Base-by-base conservation (phyloP, 2,113 vertebrate genomes). In the Cynocephalus volans region DNA sequence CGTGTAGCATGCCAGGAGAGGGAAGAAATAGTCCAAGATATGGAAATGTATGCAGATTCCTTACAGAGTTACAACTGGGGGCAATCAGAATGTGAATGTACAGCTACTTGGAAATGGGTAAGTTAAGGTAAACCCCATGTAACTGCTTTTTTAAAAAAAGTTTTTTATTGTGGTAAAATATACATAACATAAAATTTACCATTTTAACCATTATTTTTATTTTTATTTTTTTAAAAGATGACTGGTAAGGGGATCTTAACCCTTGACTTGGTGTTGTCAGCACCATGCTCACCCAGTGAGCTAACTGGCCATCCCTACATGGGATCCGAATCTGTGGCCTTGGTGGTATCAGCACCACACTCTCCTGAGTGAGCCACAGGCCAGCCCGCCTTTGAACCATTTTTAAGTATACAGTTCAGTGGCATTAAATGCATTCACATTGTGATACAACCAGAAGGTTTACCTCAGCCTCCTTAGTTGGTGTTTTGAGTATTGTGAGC, bases 91-190 rank as follows among this genome's bases (percentile, higher is more conserved):
- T 90, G 36, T 90, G 72, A 73, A 82, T 60, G 11, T 90, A 52
- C 2, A 93, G 31, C 23, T 18, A 75, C 7, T 79, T 90, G 41
- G 73, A 92, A 90, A 48, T 83, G 58, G 64, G 65, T 41, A 87
- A 48, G 82, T 79, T 92, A 90, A 93, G 97, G 50, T 28, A 90
- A 90, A 93, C 11, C 11, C 48, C 50, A 3, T 93, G 76, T 64
- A 50, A 69, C 15, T 80, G 11, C 62, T 91, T 83, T 88, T n/a
- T 45, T 67, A 33, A 33, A n/a, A 96, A 84, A 65, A 5, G 6
- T 83, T 84, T 50, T 76, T 64, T 92, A 54, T 83, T 84, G 23
- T 95, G 67, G 18, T 87, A 90, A 90, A 93, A 28, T 87, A 64
- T 21, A 36, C 18, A 9, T 62, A 50, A 81, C 56, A 90, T 87